Conservation (phyloP, 2,797 vertebrate genomes). For the Menidia menidia region DNA sequence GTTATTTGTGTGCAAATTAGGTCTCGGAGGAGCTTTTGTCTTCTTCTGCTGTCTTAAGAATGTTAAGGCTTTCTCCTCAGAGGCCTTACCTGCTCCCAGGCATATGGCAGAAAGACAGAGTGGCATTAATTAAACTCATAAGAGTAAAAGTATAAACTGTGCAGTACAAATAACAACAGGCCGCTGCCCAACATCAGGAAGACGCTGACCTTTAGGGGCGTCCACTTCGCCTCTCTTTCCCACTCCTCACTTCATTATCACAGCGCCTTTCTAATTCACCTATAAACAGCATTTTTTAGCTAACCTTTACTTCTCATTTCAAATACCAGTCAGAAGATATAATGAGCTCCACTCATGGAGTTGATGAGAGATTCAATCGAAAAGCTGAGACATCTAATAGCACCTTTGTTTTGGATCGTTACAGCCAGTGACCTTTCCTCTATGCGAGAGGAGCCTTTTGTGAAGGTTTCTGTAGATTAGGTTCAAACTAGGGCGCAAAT, state of each 20-base stretch:
- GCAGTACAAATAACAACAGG: not conserved
- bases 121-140: conserved; percentile 43
- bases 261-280: not conserved
- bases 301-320: conserved; percentile 4
- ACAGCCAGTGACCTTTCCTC: not conserved
- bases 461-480: not conserved
- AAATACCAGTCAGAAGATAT: conserved; percentile 1
- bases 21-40: conserved; percentile 68
- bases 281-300: not conserved
- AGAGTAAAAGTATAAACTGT: conserved; percentile 6
- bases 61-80: conserved; percentile 55
- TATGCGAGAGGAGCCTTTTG: not conserved
- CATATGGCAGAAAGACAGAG: conserved; percentile 59
- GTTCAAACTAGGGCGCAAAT: not conserved
- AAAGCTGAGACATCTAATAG: not conserved
- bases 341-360: not conserved
- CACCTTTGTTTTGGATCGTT: conserved; percentile 5
- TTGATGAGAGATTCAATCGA: conserved; percentile 8
- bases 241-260: not conserved
- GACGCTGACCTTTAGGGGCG: conserved; percentile 11
- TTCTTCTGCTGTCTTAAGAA: conserved; percentile 61
- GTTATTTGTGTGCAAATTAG: conserved; percentile 75
- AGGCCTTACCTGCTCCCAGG: conserved; percentile 55
- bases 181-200: not conserved
- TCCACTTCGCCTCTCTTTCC: not conserved